Percentiles rank a stretch among this genome's conserved stretches.
These are phyloP conservation scores for Malthinus flaveolus DNA, from an alignment of 2,888 invertebrate genomes.

Conservation along the genomic window DNA sequence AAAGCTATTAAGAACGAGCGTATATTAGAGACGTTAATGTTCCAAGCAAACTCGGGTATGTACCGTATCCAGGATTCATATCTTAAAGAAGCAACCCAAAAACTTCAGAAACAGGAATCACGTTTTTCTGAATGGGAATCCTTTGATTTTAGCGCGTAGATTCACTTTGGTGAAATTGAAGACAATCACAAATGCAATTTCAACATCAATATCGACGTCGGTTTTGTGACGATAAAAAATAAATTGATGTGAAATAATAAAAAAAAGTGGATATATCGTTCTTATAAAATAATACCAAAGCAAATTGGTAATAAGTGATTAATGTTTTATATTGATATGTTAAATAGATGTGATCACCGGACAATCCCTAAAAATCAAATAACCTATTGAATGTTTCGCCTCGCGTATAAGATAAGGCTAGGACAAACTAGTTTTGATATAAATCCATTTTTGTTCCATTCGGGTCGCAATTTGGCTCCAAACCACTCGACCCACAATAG, in stretches of 20 bases:
- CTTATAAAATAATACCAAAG: no score
- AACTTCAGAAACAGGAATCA: conserved; percentile 87
- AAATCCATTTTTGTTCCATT: no score
- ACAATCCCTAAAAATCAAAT: conserved; percentile 42
- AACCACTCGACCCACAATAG: no score
- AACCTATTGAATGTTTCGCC: conserved; percentile 39
- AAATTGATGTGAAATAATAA: neutral
- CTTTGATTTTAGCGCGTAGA: conserved; percentile 66
- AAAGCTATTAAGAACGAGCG: conserved; percentile 92
- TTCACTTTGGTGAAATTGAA: conserved; percentile 36
- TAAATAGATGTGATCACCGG: conserved; percentile 43
- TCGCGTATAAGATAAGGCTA: conserved; percentile 39
- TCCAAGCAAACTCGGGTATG: conserved; percentile 91
- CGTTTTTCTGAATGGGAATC: conserved; percentile 81
- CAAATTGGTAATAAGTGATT: conserved; percentile 44
- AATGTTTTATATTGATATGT: conserved; percentile 36
- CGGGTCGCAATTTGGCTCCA: no score
- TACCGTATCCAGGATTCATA: conserved; percentile 88
- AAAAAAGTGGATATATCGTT: conserved; percentile 20
- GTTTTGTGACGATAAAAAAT: conserved; percentile 28
- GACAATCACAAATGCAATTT: conserved; percentile 43
- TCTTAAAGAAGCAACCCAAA: conserved; percentile 84
- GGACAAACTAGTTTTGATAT: neutral
- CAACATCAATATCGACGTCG: conserved; percentile 31
- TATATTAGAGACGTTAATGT: conserved; percentile 89